Conservation (phyloP, 2,888 invertebrate genomes). For the Lagria hirta region DNA sequence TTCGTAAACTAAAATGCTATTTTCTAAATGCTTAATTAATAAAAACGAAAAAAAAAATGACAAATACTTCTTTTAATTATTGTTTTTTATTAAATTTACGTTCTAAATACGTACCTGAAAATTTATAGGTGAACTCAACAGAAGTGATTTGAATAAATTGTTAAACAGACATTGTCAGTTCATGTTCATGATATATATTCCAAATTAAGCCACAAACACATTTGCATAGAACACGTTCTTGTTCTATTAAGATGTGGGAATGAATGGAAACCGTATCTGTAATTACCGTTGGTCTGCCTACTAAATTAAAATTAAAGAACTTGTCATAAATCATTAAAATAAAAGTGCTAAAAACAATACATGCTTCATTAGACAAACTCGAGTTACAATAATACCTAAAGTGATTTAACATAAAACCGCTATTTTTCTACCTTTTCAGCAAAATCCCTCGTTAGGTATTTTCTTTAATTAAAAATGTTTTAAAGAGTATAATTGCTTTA, state of each 20-base stretch:
- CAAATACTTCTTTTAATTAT: no score
- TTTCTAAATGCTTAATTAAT: no score
- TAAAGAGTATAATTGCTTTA: no score
- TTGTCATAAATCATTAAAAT: conserved; percentile 24
- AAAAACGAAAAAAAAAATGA: no score
- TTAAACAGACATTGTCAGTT: conserved; percentile 35
- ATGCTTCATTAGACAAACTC: conserved; percentile 14
- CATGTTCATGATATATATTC: conserved; percentile 43
- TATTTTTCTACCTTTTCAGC: neutral
- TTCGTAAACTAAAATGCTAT: no score
- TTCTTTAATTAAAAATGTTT: no score
- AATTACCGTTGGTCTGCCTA: conserved; percentile 15
- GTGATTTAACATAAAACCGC: conserved; percentile 11
- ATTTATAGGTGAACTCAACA: no score
- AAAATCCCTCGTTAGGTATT: no score
- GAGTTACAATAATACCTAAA: conserved; percentile 7
- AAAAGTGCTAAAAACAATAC: conserved; percentile 19
- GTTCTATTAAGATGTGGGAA: conserved; percentile 25
- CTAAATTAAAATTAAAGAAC: conserved; percentile 17
- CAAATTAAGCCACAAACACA: conserved; percentile 41
- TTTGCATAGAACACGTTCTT: conserved; percentile 43
- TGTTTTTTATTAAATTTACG: no score
- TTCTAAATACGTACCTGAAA: no score
- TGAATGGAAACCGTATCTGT: conserved; percentile 20
- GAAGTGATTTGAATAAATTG: conserved; percentile 46